These are phyloP conservation scores for Wiebesia pumilae DNA, from an alignment of 1,140 invertebrate genomes.

Conservation along the genomic window DNA sequence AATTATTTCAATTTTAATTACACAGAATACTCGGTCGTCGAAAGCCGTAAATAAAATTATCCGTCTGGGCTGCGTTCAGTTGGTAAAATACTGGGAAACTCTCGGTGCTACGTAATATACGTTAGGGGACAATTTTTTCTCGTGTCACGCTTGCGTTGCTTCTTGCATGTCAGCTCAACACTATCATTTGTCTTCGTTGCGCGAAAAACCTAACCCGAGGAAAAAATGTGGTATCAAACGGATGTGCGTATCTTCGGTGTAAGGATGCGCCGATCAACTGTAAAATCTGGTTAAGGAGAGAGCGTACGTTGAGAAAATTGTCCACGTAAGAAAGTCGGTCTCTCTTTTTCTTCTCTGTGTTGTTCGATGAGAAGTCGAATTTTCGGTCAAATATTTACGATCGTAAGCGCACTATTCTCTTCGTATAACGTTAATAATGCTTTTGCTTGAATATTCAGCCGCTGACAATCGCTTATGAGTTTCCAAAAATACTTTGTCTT, in stretches of 20 bases:
- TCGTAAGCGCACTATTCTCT: too few species aligned
- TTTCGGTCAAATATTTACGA: too few species aligned
- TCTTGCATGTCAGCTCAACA: neutral
- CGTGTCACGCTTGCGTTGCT: neutral
- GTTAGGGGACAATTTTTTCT: neutral
- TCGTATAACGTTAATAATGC: too few species aligned
- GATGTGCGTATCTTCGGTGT: neutral
- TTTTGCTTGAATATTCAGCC: too few species aligned
- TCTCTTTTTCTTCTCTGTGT: neutral
- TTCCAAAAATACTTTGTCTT: too few species aligned
- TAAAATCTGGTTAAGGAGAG: conserved; percentile 56
- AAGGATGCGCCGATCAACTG: conserved; percentile 42
- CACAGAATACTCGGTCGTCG: neutral
- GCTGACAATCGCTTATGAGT: too few species aligned
- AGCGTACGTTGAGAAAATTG: conserved; percentile 13
- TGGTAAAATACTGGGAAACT: neutral
- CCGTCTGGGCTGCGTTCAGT: neutral
- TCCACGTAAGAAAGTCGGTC: neutral
- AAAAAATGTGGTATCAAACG: neutral
- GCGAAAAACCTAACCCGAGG: neutral
- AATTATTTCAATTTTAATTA: neutral
- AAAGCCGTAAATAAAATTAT: conserved; percentile 7
- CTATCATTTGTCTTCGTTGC: conserved; percentile 24
- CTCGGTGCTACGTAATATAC: neutral
- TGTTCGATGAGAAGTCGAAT: too few species aligned